Evolutionary conservation across 2,888 invertebrate genomes (phyloP), one percentile per base, ranked within the genome.

Genomic region (Euzophera pinguis): DNA sequence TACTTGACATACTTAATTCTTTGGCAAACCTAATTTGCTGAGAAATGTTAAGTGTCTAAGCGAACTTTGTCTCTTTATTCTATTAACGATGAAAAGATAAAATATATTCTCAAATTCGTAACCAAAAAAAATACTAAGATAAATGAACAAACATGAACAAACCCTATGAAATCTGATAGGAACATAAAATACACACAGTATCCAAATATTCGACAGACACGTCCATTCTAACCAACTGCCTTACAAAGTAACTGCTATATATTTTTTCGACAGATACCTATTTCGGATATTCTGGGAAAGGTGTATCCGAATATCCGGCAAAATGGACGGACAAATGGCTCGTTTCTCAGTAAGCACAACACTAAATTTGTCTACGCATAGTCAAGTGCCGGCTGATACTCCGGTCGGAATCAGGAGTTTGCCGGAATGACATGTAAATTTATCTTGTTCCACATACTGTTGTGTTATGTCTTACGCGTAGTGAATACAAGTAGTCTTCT

Each of bases 291-390:
- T 56, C 58, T 47, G 47, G 48, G 56, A 53, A 56, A 47, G 17
- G 45, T 32, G 50, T 50, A 42, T 43, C 43, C 51, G 51, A 45
- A 45, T 32, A 45, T 45, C 45, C 45, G 45, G 14, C 22, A 22
- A 13, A 51, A 51, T 34, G 51, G 43, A 35, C 37, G 35, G 51
- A 61, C 61, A 58, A 61, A 67, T 61, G 56, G 47, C 53, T 53
- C 50, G 52, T 56, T 56, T 63, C 62, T 52, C 50, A 48, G 50
- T 43, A 43, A 51, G 50, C 50, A 53, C 55, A 49, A 41, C 55
- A 60, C 53, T 62, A 64, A 63, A 64, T 65, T 61, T 60, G 59
- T 63, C 59, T 52, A 42, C 53, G 50, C 52, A 14, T 49, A 34
- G 50, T 52, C 50, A 38, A 52, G 42, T 53, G 53, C 9, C 9